These are phyloP conservation scores for Lytechinus pictus DNA, from an alignment of 35 echinoderm and acorn worm species.

Conservation along the genomic window DNA sequence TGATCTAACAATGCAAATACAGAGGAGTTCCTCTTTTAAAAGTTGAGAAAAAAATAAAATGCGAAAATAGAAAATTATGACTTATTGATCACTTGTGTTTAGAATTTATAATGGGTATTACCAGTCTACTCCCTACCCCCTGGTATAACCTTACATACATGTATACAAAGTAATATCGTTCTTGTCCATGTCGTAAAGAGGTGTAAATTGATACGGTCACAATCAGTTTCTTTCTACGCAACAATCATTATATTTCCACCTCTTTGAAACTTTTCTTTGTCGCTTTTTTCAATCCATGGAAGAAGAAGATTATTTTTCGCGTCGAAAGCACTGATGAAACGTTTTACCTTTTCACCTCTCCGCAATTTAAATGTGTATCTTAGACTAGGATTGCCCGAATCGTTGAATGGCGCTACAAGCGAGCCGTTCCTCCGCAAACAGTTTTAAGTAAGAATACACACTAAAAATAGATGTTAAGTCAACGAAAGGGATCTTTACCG, in stretches of 20 bases:
- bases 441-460: constrained; percentile 7
- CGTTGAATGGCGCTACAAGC: neutral
- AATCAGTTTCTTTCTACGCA: neutral
- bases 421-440: neutral
- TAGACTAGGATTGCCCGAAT: neutral
- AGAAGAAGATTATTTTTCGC: neutral
- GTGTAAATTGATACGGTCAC: neutral
- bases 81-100: too few relatives aligned
- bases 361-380: neutral
- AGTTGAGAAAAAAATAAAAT: too few relatives aligned
- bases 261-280: neutral
- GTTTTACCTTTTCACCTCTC: neutral
- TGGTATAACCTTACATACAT: too few relatives aligned
- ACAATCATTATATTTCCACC: neutral
- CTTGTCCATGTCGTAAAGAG: too few relatives aligned
- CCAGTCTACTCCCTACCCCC: too few relatives aligned
- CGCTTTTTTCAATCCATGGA: neutral
- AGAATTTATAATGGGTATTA: too few relatives aligned
- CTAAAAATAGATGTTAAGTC: neutral
- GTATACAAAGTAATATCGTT: too few relatives aligned
- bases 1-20: too few relatives aligned
- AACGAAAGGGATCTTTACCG: neutral
- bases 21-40: too few relatives aligned
- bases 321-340: neutral
- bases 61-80: too few relatives aligned